Evolutionary conservation across 2,797 vertebrate genomes (phyloP).

Genomic region (Coreius guichenoti): DNA sequence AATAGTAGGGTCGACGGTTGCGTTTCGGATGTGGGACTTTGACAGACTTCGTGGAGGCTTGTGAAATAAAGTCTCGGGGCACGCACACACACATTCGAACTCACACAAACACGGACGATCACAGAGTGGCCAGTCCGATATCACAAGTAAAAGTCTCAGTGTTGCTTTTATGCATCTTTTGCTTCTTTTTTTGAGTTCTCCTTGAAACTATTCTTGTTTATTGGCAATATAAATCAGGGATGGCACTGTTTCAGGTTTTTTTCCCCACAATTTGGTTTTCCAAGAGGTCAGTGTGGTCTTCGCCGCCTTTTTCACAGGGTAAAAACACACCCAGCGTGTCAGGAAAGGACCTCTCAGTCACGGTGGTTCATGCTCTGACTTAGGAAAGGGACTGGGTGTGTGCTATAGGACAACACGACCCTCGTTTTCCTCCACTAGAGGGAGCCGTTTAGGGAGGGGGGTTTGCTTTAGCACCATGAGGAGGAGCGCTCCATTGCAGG

Average conservation of each 20-base stretch:
- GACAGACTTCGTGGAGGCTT: constrained; percentile 54
- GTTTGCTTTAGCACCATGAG: constrained; percentile 82
- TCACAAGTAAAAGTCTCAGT: constrained; percentile 60
- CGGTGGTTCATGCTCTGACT: constrained; percentile 60
- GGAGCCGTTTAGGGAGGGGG: constrained; percentile 23
- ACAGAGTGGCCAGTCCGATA: constrained; percentile 60
- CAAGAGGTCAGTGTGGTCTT: constrained; percentile 61
- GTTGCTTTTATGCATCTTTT: constrained; percentile 51
- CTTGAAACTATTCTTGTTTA: constrained; percentile 53
- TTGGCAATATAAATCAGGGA: constrained; percentile 63
- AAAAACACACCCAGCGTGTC: constrained; percentile 56
- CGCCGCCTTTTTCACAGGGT: constrained; percentile 51
- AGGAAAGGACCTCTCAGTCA: constrained; percentile 48
- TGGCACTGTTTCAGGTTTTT: constrained; percentile 65
- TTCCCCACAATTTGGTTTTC: constrained; percentile 23
- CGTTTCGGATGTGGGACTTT: constrained; percentile 59
- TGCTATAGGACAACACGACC: constrained; percentile 78
- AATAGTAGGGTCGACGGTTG: constrained; percentile 61
- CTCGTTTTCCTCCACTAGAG: constrained; percentile 68
- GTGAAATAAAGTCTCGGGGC: constrained; percentile 36
- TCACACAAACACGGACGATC: constrained; percentile 51
- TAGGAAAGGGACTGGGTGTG: constrained; percentile 72
- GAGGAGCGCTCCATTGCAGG: constrained; percentile 54
- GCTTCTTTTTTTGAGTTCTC: constrained; percentile 35
- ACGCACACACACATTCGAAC: constrained; percentile 61